Evolutionary conservation across 30 jellyfish, hydroid and myxozoan species (phyloP), one percentile per base, ranked within the genome.

Genomic region (Hydractinia symbiolongicarpus): DNA sequence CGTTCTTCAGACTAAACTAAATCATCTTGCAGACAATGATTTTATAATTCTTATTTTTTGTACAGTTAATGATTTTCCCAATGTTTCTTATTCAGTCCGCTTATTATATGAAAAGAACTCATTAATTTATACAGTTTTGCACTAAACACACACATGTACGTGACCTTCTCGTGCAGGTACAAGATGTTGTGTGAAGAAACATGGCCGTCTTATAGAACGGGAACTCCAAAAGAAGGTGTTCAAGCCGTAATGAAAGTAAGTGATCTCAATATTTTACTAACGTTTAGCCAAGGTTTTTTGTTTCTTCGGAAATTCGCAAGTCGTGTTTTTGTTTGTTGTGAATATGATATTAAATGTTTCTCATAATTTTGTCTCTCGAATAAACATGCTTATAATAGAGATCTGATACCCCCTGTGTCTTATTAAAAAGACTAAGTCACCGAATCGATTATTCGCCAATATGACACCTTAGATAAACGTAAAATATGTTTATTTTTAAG

Each of bases 141-240:
- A n/a, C n/a, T n/a, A n/a, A n/a, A n/a, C n/a, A n/a, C 2, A 30
- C 44, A 30, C 44, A 30, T 30, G 44, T 30, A 30, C 44, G 44
- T 30, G 44, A 30, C 44, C 44, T 30, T 30, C 5, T 53, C 61
- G 78, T 70, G 17, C 17, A 90, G 97, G 85, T 90, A 90, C 84
- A 90, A 90, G 58, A 90, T 90, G 97, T 81, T 90, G 50, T 82
- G 91, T 13, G 81, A 66, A 49, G 81, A 86, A 40, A 90, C 97
- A 0, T 90, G 97, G 97, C 97, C 97, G 8, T 83, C 81, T 44
- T 90, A 89, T 84, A 78, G 82, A 55, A 51, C 54, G 20, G 96
- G 90, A 16, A 71, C 84, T 20, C 88, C 85, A 5, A 73, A 62
- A 57, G 97, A 90, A 14, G 97, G 97, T 19, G 94, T 86, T 16